A percentile compares a stretch with the other conserved stretches of the same genome.
Evolutionary conservation across 1,140 invertebrate species (phyloP).

Genomic region (Probaryconus sp.): DNA sequence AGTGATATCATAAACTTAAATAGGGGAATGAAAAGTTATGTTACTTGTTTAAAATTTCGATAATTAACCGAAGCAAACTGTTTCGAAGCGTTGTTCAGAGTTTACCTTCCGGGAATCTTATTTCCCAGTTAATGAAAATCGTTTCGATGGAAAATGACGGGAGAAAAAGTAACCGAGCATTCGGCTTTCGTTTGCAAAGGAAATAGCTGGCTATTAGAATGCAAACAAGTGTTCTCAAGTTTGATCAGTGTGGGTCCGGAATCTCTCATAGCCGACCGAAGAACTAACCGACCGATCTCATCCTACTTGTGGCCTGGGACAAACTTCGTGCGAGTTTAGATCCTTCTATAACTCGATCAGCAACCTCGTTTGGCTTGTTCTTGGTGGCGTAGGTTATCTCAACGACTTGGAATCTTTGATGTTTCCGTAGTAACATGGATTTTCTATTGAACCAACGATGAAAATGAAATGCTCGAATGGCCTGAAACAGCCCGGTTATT

Average conservation of each 20-base stretch:
- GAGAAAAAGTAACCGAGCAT: constrained; percentile 31
- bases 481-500: constrained; percentile 61
- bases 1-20: too few species aligned
- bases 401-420: constrained; percentile 65
- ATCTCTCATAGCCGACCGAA: constrained; percentile 52
- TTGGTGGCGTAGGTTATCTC: constrained; percentile 61
- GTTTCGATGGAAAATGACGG: constrained; percentile 11
- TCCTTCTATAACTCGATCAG: constrained; percentile 62
- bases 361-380: constrained; percentile 63
- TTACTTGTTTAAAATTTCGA: too few species aligned
- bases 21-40: too few species aligned
- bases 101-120: too few species aligned
- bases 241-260: constrained; percentile 63
- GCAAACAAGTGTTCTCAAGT: constrained; percentile 67
- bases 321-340: constrained; percentile 65
- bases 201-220: constrained; percentile 68
- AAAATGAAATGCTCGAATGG: constrained; percentile 65
- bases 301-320: constrained; percentile 57
- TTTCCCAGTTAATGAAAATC: constrained; percentile 36
- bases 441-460: constrained; percentile 63
- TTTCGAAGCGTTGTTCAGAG: background rate
- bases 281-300: constrained; percentile 63
- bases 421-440: constrained; percentile 64
- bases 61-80: constrained; percentile 1
- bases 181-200: constrained; percentile 55